Conservation (phyloP, 2,113 vertebrate genomes). For the Propithecus coquereli region DNA sequence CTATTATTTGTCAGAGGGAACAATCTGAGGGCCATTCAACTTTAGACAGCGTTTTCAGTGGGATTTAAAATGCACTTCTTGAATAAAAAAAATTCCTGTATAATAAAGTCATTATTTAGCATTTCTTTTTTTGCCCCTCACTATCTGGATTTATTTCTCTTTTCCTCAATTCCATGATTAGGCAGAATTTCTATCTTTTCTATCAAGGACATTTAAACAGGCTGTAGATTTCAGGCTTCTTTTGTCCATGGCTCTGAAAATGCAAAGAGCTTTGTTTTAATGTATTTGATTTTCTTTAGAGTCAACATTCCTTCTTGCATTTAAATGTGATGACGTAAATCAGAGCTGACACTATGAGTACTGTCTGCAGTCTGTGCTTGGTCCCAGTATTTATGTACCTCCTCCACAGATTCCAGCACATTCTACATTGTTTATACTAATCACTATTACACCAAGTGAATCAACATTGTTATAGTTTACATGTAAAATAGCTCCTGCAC, state of each 20-base stretch:
- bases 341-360: background rate
- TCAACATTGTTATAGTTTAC: background rate
- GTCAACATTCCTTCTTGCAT: constrained; percentile 51
- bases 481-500: background rate
- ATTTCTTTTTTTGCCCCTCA: constrained; percentile 22
- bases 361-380: background rate
- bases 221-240: constrained; percentile 34
- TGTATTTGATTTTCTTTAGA: constrained; percentile 43
- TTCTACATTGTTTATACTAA: constrained; percentile 37
- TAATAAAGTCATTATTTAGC: constrained; percentile 37
- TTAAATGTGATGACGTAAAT: constrained; percentile 53
- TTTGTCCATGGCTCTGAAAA: constrained; percentile 48
- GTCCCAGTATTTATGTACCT: background rate
- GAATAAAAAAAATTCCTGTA: constrained; percentile 38
- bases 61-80: constrained; percentile 16
- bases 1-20: constrained; percentile 50
- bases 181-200: background rate
- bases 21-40: background rate
- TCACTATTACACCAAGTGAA: background rate
- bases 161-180: constrained; percentile 30
- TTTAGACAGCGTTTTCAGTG: constrained; percentile 46
- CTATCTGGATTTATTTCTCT: constrained; percentile 13
- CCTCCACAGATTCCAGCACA: background rate
- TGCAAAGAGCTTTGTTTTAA: constrained; percentile 40
- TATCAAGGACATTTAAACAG: constrained; percentile 30